A percentile compares a stretch with the other conserved stretches of the same genome.
Evolutionary conservation across 2,888 invertebrate genomes (phyloP).

Genomic region (Stenodera caucasica): DNA sequence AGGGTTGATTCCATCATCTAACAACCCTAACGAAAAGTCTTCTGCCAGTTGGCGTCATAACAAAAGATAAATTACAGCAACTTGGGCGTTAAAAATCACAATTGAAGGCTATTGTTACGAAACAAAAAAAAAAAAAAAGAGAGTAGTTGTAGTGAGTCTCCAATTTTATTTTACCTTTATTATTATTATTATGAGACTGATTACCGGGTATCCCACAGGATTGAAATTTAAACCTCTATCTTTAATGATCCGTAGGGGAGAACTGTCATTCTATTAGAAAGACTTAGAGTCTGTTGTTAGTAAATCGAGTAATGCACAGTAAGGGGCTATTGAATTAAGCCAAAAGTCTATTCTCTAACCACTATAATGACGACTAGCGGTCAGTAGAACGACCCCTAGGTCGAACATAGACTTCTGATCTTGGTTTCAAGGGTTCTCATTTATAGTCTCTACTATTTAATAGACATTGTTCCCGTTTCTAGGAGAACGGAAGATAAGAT

Average conservation of each 20-base stretch:
- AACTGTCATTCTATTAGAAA: conserved; percentile 12
- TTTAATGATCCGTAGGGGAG: conserved; percentile 32
- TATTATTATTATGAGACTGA: background rate
- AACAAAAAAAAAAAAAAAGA: background rate
- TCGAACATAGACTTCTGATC: conserved; percentile 15
- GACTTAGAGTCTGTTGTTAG: conserved; percentile 19
- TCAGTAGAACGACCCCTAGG: conserved; percentile 29
- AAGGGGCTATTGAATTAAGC: conserved; percentile 34
- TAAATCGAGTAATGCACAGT: conserved; percentile 17
- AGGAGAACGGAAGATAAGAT: conserved; percentile 14
- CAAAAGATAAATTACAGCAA: conserved; percentile 49
- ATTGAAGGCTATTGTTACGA: conserved; percentile 35
- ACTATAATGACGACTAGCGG: conserved; percentile 34
- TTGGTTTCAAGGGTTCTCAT: conserved; percentile 14
- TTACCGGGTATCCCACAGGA: background rate
- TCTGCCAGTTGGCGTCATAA: conserved; percentile 48
- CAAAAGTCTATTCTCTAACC: conserved; percentile 27
- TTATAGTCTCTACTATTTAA: conserved; percentile 16
- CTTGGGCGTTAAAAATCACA: conserved; percentile 39
- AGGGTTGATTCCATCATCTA: conserved; percentile 38
- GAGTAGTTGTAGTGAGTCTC: background rate
- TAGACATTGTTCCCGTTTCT: conserved; percentile 16
- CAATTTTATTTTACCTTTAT: background rate
- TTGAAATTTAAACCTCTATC: conserved; percentile 23
- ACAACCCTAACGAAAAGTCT: conserved; percentile 39